These are phyloP conservation scores for Drosophila helvetica DNA, from an alignment of 2,888 invertebrate genomes.

Conservation along the genomic window DNA sequence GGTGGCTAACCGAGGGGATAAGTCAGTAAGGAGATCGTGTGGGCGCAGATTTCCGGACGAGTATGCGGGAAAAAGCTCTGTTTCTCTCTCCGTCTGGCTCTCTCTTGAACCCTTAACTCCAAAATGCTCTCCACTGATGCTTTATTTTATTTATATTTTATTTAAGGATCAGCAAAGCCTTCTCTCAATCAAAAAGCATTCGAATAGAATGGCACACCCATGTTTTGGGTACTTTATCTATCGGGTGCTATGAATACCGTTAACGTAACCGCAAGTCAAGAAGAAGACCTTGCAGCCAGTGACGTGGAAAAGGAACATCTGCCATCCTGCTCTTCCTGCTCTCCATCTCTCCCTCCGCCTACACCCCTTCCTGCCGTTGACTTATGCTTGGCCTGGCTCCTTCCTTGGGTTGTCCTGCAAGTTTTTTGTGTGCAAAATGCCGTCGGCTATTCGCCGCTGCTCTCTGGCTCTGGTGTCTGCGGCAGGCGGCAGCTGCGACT, in stretches of 20 bases:
- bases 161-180: no score
- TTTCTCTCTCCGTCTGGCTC: no score
- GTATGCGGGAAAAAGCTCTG: not conserved
- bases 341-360: not conserved
- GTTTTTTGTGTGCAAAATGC: conserved; percentile 49
- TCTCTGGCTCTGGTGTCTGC: not conserved
- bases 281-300: not conserved
- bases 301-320: not conserved
- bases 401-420: conserved; percentile 7
- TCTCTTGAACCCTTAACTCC: no score
- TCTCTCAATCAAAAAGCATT: no score
- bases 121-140: no score
- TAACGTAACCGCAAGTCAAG: no score
- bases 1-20: not conserved
- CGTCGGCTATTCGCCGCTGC: conserved; percentile 55
- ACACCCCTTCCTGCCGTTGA: not conserved
- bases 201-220: not conserved
- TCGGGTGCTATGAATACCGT: no score
- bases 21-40: not conserved
- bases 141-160: no score
- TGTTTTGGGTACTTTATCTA: not conserved
- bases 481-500: conserved; percentile 49
- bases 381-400: not conserved
- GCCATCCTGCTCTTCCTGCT: not conserved
- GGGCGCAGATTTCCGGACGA: not conserved